Evolutionary conservation across 1,140 invertebrate species (phyloP).

Genomic region (Drosophila auraria): DNA sequence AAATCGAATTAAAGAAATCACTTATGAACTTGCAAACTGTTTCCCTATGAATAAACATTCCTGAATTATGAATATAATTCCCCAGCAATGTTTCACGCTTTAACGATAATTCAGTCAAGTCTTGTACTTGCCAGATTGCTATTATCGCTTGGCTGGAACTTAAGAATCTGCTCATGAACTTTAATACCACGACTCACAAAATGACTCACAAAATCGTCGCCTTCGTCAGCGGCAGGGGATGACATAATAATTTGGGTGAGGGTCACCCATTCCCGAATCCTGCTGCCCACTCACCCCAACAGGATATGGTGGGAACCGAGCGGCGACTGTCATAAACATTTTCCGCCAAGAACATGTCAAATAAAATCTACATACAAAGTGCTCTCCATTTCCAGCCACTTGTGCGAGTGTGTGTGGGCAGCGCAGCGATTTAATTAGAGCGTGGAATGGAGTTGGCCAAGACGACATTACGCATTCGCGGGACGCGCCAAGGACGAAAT

Average conservation of each 20-base stretch:
- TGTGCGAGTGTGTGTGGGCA: slow-evolving; percentile 20
- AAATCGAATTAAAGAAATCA: not conserved
- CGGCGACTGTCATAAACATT: slow-evolving; percentile 46
- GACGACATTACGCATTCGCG: slow-evolving; percentile 12
- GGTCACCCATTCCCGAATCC: slow-evolving; percentile 12
- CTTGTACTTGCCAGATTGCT: not conserved
- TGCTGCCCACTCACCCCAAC: not conserved
- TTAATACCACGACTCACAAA: slow-evolving; percentile 5
- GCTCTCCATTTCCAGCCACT: slow-evolving; percentile 22
- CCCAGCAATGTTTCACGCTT: not conserved
- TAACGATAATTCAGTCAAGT: not conserved
- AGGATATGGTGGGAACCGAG: slow-evolving; percentile 31
- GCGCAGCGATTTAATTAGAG: slow-evolving; percentile 54
- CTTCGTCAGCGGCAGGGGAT: slow-evolving; percentile 55
- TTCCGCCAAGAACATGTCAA: slow-evolving; percentile 47
- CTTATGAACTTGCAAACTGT: not conserved
- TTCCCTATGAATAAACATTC: not conserved
- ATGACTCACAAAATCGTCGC: slow-evolving; percentile 37
- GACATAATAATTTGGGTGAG: slow-evolving; percentile 68
- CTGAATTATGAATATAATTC: not conserved
- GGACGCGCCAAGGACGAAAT: slow-evolving; percentile 7
- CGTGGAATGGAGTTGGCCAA: slow-evolving; percentile 17
- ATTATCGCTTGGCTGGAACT: not conserved
- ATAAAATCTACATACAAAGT: slow-evolving; percentile 70
- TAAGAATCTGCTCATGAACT: not conserved